Base-by-base conservation (phyloP, 2,797 vertebrate genomes). In the Catamblyrhynchus diadema region DNA sequence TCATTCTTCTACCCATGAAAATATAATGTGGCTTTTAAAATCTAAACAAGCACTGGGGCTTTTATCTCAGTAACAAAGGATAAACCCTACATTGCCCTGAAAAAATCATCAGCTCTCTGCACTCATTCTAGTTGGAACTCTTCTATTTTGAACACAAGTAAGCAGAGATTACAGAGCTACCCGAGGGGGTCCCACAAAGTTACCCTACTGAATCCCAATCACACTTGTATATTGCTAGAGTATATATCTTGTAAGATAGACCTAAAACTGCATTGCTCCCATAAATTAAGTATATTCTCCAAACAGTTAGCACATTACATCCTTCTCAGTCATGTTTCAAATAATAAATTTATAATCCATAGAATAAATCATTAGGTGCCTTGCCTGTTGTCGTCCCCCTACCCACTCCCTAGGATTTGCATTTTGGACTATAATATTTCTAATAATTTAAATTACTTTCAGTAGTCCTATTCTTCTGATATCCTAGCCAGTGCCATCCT, bases 291-390 rank as follows among this genome's bases (percentile, higher is more conserved):
- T 21, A 48, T 19, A 35, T 61, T 80, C 11, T 42, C 42, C 1
- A 2, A 44, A 15, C 33, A 69, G 3, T 48, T 39, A 67, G 24
- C 14, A 72, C 30, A 61, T 0, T 12, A 28, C 1, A 4, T 24
- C 42, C n/a, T 85, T 88, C 64, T 57, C n/a, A 35, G 45, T 42
- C 0, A 41, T n/a, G 85, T 81, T 90, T 48, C 35, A 83, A 67
- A 57, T 33, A 70, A 66, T 17, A 50, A 44, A 70, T 60, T 27
- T 18, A 28, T 47, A 78, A 51, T 9, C 32, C 13, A 75, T 5
- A 77, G 22, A 59, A 73, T 14, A 48, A 82, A 62, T 51, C 0
- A 2, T n/a, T n/a, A 35, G 0, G 1, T 54, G n/a, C 4, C 13
- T n/a, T 14, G 13, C 54, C 18, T 9, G 6, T 23, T 56, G 9